phyloP scores from a whole-genome alignment of 1,140 invertebrate species.

The Habropoda laboriosa region DNA sequence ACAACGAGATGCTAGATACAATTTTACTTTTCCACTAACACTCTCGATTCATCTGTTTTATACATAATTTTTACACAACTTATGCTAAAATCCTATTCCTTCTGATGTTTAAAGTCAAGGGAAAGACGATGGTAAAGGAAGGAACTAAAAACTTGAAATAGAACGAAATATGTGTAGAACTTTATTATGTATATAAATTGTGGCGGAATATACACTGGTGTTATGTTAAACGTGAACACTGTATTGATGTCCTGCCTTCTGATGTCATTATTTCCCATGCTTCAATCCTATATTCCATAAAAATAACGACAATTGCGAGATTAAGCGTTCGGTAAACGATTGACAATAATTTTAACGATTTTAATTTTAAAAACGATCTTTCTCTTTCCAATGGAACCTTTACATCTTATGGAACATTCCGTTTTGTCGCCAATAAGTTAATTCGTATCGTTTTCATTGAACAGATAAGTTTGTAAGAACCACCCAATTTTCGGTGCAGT shows the following conservation, averaged over 20 bases:
- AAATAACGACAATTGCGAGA: slow-evolving; percentile 7
- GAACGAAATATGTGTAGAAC: slow-evolving; percentile 81
- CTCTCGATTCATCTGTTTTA: no score
- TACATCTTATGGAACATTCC: no score
- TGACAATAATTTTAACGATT: not conserved
- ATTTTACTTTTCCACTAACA: not conserved
- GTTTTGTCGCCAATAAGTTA: not conserved
- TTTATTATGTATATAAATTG: slow-evolving; percentile 82
- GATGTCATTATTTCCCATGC: slow-evolving; percentile 28
- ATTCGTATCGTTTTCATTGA: slow-evolving; percentile 32
- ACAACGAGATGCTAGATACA: no score
- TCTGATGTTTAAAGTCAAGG: slow-evolving; percentile 32
- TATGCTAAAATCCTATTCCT: not conserved
- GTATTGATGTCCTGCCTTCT: slow-evolving; percentile 60
- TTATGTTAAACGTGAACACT: slow-evolving; percentile 81
- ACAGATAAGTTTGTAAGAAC: slow-evolving; percentile 71
- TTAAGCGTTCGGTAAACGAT: not conserved
- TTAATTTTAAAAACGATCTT: no score
- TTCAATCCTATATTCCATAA: slow-evolving; percentile 33
- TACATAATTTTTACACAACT: not conserved
- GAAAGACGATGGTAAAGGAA: slow-evolving; percentile 68
- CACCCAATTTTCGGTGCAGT: slow-evolving; percentile 77
- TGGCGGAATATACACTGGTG: slow-evolving; percentile 82
- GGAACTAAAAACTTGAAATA: slow-evolving; percentile 76
- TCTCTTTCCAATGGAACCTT: no score